Conservation (phyloP, 2,113 vertebrate genomes). For the Plectropomus leopardus region DNA sequence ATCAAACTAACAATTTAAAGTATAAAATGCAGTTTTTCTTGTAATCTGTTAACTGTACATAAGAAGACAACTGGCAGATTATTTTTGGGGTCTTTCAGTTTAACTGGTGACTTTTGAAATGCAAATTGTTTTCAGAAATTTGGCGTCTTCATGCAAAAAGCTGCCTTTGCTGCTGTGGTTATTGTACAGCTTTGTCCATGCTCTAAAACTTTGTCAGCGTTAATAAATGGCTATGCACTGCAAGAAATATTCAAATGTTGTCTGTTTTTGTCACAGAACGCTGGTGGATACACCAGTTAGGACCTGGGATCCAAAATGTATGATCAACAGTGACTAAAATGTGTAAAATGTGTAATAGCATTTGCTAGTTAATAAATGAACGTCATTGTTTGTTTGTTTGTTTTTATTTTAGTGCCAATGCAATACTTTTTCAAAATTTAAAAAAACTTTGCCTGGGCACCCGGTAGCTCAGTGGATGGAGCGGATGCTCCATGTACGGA, state of each 20-base stretch:
- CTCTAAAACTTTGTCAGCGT: constrained; percentile 34
- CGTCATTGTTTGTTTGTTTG: background rate
- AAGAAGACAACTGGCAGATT: background rate
- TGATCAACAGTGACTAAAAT: background rate
- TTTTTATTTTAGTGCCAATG: background rate
- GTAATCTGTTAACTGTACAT: background rate
- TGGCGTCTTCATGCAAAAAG: background rate
- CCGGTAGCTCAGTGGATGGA: too few relatives aligned
- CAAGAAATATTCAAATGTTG: background rate
- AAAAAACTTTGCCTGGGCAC: too few relatives aligned
- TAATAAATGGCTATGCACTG: constrained; percentile 67
- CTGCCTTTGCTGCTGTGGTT: constrained; percentile 39
- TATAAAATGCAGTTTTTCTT: background rate
- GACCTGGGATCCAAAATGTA: background rate
- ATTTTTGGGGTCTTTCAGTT: background rate
- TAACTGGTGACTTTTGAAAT: constrained; percentile 5
- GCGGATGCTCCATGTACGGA: too few relatives aligned
- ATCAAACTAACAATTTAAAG: background rate
- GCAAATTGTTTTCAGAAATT: background rate
- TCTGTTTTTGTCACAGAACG: background rate
- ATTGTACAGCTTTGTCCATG: constrained; percentile 46
- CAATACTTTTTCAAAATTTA: too few relatives aligned
- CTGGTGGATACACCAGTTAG: background rate
- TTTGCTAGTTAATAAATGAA: background rate
- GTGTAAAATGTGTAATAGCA: background rate